Base-by-base conservation (phyloP, 2,797 vertebrate species). In the Pagetopsis macropterus region DNA sequence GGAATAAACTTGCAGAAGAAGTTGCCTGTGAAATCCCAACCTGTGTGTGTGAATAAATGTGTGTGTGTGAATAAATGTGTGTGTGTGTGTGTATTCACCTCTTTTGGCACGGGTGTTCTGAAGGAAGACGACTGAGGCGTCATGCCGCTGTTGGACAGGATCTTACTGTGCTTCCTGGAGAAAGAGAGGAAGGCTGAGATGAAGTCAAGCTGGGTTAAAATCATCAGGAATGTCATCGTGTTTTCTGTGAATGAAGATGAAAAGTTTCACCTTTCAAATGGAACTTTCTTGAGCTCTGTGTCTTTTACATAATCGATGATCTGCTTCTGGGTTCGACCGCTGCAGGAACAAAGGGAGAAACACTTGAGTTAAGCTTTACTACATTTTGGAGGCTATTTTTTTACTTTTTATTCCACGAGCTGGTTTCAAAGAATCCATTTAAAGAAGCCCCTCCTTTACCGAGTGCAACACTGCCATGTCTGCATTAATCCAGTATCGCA, bases 241-340 rank as follows among this genome's bases (percentile, higher is more conserved):
- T 37, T 4, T 14, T 57, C n/a, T 45, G 55, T 27, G 21, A 55
- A 27, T 50, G 10, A 45, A 5, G 65, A 21, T 5, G 48, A 15
- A 27, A 4, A 2, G 37, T 58, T 91, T 96, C 78, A 98, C 98
- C 98, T 98, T 90, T 98, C 96, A 90, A 99, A 99, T 14, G 96
- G 96, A 33, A 98, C 94, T 89, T 97, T 99, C 91, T 98, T 99
- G 79, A 97, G 93, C 82, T 98, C 97, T 0, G 97, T 96, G 92
- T 99, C 98, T 87, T 97, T 99, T 65, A 98, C 96, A 0, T 96
- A 97, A 92, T 99, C 97, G 31, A 99, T 96, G 88, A 99, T 96
- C 89, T 99, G 98, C 93, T 98, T 99, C 94, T 99, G 98, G 73
- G 98, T 99, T 72, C 97, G 96, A 56, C 98, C 98, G 15, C 98